Evolutionary conservation across 2,113 vertebrate genomes (phyloP).

Genomic region (Sinocyclocheilus anophthalmus): DNA sequence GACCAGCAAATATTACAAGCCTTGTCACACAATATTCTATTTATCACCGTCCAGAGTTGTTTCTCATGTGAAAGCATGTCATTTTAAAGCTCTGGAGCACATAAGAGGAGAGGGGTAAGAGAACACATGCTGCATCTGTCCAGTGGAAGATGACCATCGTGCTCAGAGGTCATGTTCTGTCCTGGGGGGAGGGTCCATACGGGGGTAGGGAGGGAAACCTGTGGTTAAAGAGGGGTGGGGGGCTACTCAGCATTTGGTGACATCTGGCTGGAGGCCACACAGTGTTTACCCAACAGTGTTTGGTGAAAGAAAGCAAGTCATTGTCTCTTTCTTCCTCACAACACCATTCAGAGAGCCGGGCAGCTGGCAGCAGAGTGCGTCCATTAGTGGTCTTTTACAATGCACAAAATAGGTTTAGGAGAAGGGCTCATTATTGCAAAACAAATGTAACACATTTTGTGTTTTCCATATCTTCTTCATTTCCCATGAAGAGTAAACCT

Average conservation of each 20-base stretch:
- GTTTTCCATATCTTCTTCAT: not conserved
- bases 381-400: slow-evolving; percentile 32
- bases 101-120: not conserved
- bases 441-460: not conserved
- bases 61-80: not conserved
- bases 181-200: slow-evolving; percentile 5
- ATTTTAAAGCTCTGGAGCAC: too few species aligned
- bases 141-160: slow-evolving; percentile 1
- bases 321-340: slow-evolving; percentile 43
- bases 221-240: slow-evolving; percentile 14
- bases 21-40: not conserved
- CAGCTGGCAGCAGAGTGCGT: slow-evolving; percentile 34
- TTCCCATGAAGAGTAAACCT: not conserved
- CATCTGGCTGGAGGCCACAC: slow-evolving; percentile 51
- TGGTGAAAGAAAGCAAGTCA: slow-evolving; percentile 40
- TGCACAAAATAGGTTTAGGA: not conserved
- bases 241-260: slow-evolving; percentile 39
- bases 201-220: slow-evolving; percentile 21
- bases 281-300: slow-evolving; percentile 51
- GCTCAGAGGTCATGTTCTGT: slow-evolving; percentile 33
- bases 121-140: not conserved
- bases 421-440: slow-evolving; percentile 1
- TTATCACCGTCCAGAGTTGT: not conserved
- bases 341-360: slow-evolving; percentile 21
- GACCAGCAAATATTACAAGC: not conserved